Evolutionary conservation across 2,888 invertebrate genomes (phyloP), one percentile per base, ranked within the genome.

Genomic region (Perdita meconis): DNA sequence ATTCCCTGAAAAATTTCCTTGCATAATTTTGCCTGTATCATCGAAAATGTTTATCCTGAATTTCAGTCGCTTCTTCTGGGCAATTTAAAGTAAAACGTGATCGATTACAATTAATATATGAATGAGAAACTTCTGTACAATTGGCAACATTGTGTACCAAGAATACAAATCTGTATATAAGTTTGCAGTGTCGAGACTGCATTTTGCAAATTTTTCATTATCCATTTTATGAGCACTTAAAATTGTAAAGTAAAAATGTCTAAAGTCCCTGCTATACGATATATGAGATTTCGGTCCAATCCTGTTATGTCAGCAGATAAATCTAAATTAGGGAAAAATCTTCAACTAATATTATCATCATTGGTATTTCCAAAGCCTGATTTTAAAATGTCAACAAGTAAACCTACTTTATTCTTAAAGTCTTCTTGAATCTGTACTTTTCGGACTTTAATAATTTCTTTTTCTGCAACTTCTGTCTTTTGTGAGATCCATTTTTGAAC

Each of bases 121-220:
- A 10, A 86, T 73, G n/a, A 85, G 59, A 24, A 87, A 36, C 65
- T 82, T 84, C 40, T 87, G 87, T 5, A 86, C 64, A 10, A 70
- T 74, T 12, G 76, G 73, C 22, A 86, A 81, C 87, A 87, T 87
- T 16, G 61, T 65, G 66, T 86, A 10, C 30, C 30, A 30, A 30
- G 30, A 30, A 30, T 30, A 30, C 30, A 30, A 30, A 30, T 30
- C 30, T 30, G 85, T 82, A 64, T 76, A 84, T 16, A 75, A 3
- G 56, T 72, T 56, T 26, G 80, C 79, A 13, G 80, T 83, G 40
- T 81, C 73, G n/a, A 19, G 1, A 13, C 30, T 19, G 24, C 30
- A 56, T n/a, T 1, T 10, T 30, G n/a, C 22, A 42, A 65, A 65
- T 55, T 56, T 65, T 44, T 55, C 13, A 12, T 12, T 5, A 55